phyloP scores from a whole-genome alignment of 2,888 invertebrate species.

The Liodrosophila aerea region DNA sequence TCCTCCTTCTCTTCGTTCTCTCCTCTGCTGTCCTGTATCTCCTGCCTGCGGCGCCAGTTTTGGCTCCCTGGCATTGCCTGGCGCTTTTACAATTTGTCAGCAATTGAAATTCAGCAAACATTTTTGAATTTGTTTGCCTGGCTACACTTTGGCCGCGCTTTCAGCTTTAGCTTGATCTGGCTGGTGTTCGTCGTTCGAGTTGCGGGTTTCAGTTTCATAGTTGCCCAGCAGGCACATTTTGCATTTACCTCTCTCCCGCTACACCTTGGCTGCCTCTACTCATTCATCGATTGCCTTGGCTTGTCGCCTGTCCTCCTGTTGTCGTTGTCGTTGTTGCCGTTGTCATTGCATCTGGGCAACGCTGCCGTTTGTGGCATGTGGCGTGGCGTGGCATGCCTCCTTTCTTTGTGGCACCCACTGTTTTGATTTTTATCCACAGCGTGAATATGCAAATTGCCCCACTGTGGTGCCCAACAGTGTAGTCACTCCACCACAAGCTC shows the following conservation, averaged over 20 bases:
- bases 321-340: slow-evolving; percentile 14
- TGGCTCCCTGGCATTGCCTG: slow-evolving; percentile 33
- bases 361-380: slow-evolving; percentile 27
- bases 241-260: slow-evolving; percentile 53
- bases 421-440: slow-evolving; percentile 78
- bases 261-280: background rate
- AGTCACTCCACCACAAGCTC: slow-evolving; percentile 39
- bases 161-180: slow-evolving; percentile 29
- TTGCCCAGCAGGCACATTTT: slow-evolving; percentile 76
- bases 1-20: slow-evolving; percentile 10
- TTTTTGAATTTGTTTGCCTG: slow-evolving; percentile 77
- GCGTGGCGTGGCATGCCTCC: slow-evolving; percentile 23
- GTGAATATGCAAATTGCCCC: slow-evolving; percentile 72
- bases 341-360: slow-evolving; percentile 52
- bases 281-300: slow-evolving; percentile 61
- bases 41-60: slow-evolving; percentile 11
- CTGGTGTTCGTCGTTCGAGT: slow-evolving; percentile 8
- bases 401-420: slow-evolving; percentile 63
- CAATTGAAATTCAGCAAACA: slow-evolving; percentile 78
- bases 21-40: background rate
- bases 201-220: slow-evolving; percentile 39
- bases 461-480: slow-evolving; percentile 24
- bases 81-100: slow-evolving; percentile 70
- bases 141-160: slow-evolving; percentile 56
- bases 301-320: slow-evolving; percentile 3